Base-by-base conservation (phyloP, 2,888 invertebrate species). In the Drosophila percnosoma region DNA sequence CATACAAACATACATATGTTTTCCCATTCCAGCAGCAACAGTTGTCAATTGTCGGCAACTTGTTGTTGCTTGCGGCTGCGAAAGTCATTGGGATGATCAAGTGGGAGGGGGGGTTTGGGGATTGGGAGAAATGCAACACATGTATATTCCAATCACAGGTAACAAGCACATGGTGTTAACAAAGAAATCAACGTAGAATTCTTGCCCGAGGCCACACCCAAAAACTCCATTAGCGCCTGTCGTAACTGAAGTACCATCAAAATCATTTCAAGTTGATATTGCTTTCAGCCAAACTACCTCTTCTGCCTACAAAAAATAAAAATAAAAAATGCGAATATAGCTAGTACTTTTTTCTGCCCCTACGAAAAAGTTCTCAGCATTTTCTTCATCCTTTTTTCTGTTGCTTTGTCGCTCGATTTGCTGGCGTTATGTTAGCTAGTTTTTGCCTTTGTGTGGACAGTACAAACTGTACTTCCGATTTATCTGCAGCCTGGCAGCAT, bases 391-490 rank as follows among this genome's bases (percentile, higher is more conserved):
- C 29, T 33, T 10, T 15, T 29, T 34, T n/a, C 13, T 4, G 4
- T 21, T 13, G 45, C 24, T 31, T 45, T 53, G 13, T 34, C 24
- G 58, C 57, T 42, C 68, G 57, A 63, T 49, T 68, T 62, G 58
- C 42, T 36, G 31, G 36, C 21, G 53, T 68, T 51, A n/a, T 63
- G 57, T 63, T 60, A 53, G 75, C 70, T 63, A 66, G 70, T 58
- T 64, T 69, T 65, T 68, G 89, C 73, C 60, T 87, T 87, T 81
- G 82, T 77, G 59, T 73, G 89, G 84, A 73, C 83, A 88, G 69
- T 76, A 73, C 73, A 76, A 78, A 88, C 90, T 87, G 90, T 87
- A 87, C 90, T 90, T 88, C 84, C 79, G 78, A 68, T 76, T 60
- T 71, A 73, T 65, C 80, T 57, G 54, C 68, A 55, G 62, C 51